A percentile compares a stretch with the other conserved stretches of the same genome.
Evolutionary conservation across 2,113 vertebrate species (phyloP).

Genomic region (Chaenocephalus aceratus): DNA sequence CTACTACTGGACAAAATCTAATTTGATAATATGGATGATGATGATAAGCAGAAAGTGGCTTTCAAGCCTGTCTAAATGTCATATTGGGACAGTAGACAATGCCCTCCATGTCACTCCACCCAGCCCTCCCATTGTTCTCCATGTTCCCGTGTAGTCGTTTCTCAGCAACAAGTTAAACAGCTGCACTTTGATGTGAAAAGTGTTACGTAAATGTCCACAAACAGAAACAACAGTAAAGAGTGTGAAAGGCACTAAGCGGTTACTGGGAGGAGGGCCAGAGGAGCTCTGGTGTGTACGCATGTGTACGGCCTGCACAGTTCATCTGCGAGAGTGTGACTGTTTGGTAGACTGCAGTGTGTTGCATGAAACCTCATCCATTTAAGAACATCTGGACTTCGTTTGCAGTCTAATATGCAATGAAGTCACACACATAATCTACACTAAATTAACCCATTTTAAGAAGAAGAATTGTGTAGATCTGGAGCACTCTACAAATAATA

Average conservation of each 20-base stretch:
- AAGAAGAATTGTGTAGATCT: not conserved
- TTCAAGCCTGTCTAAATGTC: not conserved
- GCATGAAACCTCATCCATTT: not conserved
- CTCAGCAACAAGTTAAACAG: constrained; percentile 49
- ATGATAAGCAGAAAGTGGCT: not conserved
- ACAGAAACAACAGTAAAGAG: constrained; percentile 28
- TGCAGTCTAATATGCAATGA: not conserved
- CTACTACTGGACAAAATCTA: not conserved
- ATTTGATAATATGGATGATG: not conserved
- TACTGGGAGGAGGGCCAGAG: not conserved
- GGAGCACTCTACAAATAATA: not conserved
- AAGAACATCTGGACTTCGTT: constrained; percentile 33
- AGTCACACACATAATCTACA: constrained; percentile 5
- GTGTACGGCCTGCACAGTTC: not conserved
- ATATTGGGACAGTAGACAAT: not conserved
- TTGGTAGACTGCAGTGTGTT: not conserved
- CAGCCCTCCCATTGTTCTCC: not conserved
- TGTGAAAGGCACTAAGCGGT: constrained; percentile 18
- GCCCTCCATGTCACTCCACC: not conserved
- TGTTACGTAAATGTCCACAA: constrained; percentile 35
- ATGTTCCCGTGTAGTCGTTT: not conserved
- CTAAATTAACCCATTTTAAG: not conserved
- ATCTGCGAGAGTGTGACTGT: not conserved
- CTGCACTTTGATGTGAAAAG: constrained; percentile 41
- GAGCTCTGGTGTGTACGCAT: constrained; percentile 3